Percentiles rank a stretch among this genome's conserved stretches.
Evolutionary conservation across 1,140 invertebrate species (phyloP).

Genomic region (Atta colombica): DNA sequence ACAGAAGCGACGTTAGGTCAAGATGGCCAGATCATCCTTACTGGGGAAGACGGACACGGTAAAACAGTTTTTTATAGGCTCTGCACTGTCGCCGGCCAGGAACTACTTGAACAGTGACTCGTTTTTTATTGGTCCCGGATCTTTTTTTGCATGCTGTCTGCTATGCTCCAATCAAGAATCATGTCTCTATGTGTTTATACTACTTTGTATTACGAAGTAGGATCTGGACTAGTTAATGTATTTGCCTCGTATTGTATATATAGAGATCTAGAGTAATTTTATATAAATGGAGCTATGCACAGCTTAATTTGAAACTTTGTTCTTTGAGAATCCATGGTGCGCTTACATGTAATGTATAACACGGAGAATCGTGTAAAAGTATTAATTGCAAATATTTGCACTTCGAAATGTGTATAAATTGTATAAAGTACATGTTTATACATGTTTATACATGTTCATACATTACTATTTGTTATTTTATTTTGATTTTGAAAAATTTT

Average conservation of each 20-base stretch:
- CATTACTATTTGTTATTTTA: not conserved
- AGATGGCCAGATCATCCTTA: conserved; percentile 97
- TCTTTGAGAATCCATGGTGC: conserved; percentile 82
- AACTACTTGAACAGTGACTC: conserved; percentile 86
- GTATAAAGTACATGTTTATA: not conserved
- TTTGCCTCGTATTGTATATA: conserved; percentile 67
- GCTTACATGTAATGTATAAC: conserved; percentile 1
- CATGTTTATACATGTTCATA: not conserved
- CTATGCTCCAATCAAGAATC: conserved; percentile 80
- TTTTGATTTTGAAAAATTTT: not conserved
- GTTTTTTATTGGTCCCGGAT: conserved; percentile 78
- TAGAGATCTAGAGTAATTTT: conserved; percentile 66
- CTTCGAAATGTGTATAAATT: conserved; percentile 8
- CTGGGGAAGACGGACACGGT: conserved; percentile 97
- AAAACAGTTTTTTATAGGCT: conserved; percentile 87
- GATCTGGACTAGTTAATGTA: conserved; percentile 75
- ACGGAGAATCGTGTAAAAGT: conserved; percentile 4
- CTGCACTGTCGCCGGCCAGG: conserved; percentile 87
- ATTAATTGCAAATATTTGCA: conserved; percentile 21
- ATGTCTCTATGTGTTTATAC: conserved; percentile 68
- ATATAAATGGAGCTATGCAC: conserved; percentile 71
- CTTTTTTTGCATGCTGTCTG: conserved; percentile 84
- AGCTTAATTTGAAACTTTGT: conserved; percentile 71
- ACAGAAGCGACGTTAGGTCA: conserved; percentile 95
- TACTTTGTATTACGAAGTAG: conserved; percentile 79